Evolutionary conservation across 2,797 vertebrate species (phyloP).

Genomic region (Phrynocephalus vlangalii): DNA sequence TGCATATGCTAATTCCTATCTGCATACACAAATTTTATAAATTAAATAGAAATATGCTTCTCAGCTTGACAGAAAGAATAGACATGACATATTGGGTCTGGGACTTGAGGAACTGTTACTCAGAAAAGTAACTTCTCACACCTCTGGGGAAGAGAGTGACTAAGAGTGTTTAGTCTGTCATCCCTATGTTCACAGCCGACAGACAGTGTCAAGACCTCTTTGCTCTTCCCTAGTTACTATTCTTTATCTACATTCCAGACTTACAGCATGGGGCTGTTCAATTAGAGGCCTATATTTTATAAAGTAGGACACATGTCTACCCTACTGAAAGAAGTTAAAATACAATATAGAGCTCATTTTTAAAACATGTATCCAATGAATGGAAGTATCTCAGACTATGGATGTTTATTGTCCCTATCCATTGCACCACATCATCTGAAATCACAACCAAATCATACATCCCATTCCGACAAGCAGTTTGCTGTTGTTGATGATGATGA

Average conservation of each 20-base stretch:
- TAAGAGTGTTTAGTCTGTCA: background rate
- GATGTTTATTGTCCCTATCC: background rate
- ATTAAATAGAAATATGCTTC: background rate
- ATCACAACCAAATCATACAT: background rate
- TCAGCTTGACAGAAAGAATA: too few relatives aligned
- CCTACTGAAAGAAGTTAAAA: background rate
- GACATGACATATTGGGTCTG: too few relatives aligned
- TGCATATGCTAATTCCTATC: background rate
- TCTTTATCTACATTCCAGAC: background rate
- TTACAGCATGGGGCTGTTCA: background rate
- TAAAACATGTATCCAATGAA: background rate
- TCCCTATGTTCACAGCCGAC: background rate
- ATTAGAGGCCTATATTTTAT: background rate
- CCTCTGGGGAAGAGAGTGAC: background rate
- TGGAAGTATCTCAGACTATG: background rate
- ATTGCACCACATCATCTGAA: too few relatives aligned
- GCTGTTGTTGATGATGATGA: background rate
- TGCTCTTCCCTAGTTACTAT: background rate
- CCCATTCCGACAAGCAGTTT: background rate
- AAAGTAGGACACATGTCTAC: background rate
- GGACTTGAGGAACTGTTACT: too few relatives aligned
- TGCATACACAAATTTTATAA: background rate
- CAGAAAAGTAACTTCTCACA: too few relatives aligned
- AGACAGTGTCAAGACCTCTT: background rate
- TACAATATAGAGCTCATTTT: background rate